Conservation (phyloP, 30 jellyfish, hydroid and myxozoan species). For the Euphysa ruthae region DNA sequence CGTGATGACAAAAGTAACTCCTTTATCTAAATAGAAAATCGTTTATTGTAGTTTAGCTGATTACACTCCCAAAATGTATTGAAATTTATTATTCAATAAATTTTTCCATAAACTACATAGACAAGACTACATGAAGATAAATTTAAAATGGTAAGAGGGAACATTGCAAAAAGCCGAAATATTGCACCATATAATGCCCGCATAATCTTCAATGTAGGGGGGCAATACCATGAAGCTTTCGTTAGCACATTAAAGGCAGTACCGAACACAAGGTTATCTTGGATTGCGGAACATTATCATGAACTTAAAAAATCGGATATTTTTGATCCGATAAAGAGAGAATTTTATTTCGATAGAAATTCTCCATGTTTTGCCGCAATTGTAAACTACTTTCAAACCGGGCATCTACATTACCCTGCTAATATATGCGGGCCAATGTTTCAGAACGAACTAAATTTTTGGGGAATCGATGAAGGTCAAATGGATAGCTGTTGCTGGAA, state of each 20-base stretch:
- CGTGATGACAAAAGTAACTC: too few species aligned
- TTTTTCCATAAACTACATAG: too few species aligned
- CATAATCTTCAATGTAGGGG: constrained; percentile 70
- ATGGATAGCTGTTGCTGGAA: constrained; percentile 94
- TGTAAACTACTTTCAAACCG: constrained; percentile 69
- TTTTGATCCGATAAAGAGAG: constrained; percentile 57
- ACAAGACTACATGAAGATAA: too few species aligned
- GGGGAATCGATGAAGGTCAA: constrained; percentile 91
- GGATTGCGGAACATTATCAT: constrained; percentile 73
- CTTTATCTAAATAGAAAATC: too few species aligned
- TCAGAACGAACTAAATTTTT: constrained; percentile 54
- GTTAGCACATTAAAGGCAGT: constrained; percentile 67
- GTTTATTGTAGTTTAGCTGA: too few species aligned
- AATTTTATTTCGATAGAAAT: constrained; percentile 74
- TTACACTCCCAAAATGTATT: too few species aligned
- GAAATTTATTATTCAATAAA: too few species aligned
- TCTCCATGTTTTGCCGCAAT: constrained; percentile 73
- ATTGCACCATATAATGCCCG: too few species aligned
- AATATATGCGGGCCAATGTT: constrained; percentile 84
- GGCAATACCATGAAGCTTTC: constrained; percentile 79
- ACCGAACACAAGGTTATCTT: constrained; percentile 67
- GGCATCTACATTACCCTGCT: constrained; percentile 74
- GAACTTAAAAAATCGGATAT: constrained; percentile 49
- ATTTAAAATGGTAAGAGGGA: too few species aligned
- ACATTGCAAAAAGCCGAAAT: too few species aligned